A percentile compares a stretch with the other conserved stretches of the same genome.
Evolutionary conservation across 2,888 invertebrate genomes (phyloP).

Genomic region (Polyommatus iphigenia): DNA sequence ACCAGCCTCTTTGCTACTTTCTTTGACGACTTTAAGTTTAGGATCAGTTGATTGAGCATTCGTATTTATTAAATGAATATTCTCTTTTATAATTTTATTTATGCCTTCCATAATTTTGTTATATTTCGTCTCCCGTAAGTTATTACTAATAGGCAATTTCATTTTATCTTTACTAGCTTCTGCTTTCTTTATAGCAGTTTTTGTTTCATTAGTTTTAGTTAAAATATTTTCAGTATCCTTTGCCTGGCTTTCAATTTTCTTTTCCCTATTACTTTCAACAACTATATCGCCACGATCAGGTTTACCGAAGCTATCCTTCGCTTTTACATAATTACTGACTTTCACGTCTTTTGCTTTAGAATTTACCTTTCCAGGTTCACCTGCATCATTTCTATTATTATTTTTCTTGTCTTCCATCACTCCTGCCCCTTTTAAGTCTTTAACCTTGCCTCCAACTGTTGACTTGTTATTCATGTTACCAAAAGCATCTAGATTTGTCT

Average conservation of each 20-base stretch:
- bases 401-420: not conserved
- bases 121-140: not conserved
- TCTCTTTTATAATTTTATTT: constrained; percentile 14
- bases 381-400: not conserved
- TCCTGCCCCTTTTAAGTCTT: not conserved
- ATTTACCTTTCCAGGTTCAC: not conserved
- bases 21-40: not conserved
- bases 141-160: no score
- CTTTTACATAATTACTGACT: not conserved
- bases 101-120: constrained; percentile 19
- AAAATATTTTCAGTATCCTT: not conserved
- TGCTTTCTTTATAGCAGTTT: not conserved
- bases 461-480: not conserved
- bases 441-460: not conserved
- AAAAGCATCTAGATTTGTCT: not conserved
- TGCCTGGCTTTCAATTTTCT: not conserved
- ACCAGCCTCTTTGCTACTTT: not conserved
- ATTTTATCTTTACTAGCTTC: not conserved
- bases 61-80: constrained; percentile 13
- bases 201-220: not conserved
- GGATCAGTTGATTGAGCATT: not conserved
- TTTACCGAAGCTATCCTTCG: not conserved
- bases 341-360: not conserved
- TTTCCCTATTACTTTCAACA: not conserved
- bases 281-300: not conserved